Conservation (phyloP, 2,113 vertebrate genomes). For the Plestiodon gilberti region DNA sequence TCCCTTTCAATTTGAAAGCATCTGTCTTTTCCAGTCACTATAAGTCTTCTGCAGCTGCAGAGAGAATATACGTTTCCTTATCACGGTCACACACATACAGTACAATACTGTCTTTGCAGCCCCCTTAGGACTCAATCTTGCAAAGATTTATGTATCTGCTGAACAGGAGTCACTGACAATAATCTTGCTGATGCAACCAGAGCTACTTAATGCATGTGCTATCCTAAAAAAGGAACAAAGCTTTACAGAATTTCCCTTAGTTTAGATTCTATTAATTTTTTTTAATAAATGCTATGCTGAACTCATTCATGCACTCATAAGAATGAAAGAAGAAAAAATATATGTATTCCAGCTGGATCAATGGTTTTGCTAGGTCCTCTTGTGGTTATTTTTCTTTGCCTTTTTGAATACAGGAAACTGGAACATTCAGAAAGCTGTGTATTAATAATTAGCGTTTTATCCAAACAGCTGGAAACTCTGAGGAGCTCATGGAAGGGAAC, state of each 20-base stretch:
- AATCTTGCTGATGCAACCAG: constrained; percentile 1
- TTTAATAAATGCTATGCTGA: not conserved
- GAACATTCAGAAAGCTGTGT: not conserved
- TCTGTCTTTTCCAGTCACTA: not conserved
- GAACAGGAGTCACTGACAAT: not conserved
- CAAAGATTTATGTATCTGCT: constrained; percentile 13
- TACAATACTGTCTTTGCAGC: not conserved
- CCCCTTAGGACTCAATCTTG: constrained; percentile 7
- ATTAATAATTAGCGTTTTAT: too few species aligned
- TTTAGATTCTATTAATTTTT: too few species aligned
- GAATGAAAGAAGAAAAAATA: not conserved
- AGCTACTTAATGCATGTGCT: not conserved
- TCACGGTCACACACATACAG: not conserved
- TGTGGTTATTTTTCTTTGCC: not conserved
- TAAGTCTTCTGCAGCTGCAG: not conserved
- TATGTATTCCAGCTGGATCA: not conserved
- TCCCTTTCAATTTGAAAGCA: not conserved
- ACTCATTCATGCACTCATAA: not conserved
- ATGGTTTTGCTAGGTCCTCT: not conserved
- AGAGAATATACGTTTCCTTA: not conserved
- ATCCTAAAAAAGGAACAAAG: not conserved
- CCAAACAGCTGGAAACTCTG: too few species aligned
- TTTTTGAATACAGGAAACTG: not conserved
- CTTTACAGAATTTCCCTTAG: not conserved
- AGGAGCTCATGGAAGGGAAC: too few species aligned